Conservation (phyloP, 2,888 invertebrate genomes). For the Drosophila cognata region DNA sequence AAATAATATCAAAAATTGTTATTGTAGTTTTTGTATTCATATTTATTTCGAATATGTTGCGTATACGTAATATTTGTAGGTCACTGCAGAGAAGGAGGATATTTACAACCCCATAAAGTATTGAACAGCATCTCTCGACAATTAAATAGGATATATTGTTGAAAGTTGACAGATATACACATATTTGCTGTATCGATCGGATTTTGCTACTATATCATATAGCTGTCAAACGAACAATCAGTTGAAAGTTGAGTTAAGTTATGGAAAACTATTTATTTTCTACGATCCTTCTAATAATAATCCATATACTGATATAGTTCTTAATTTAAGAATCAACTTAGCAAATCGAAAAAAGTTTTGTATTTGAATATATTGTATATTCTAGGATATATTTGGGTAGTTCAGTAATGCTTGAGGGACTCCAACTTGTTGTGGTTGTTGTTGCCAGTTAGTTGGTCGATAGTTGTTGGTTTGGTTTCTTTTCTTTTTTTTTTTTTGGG, state of each 20-base stretch:
- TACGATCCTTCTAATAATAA: background rate
- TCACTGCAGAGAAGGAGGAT: rapidly evolving
- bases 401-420: background rate
- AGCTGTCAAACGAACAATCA: too few relatives aligned
- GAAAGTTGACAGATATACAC: too few relatives aligned
- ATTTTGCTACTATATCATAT: background rate
- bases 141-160: background rate
- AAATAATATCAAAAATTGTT: background rate
- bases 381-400: background rate
- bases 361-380: background rate
- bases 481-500: background rate
- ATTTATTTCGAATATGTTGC: background rate
- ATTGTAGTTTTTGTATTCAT: rapidly evolving
- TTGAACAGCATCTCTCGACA: background rate
- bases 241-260: background rate
- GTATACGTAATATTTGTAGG: background rate
- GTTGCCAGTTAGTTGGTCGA: conserved; percentile 37
- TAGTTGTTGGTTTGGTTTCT: conserved; percentile 18
- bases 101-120: background rate
- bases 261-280: rapidly evolving
- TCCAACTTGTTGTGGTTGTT: conserved; percentile 21
- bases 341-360: background rate
- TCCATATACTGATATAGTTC: too few relatives aligned
- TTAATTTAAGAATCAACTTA: too few relatives aligned
- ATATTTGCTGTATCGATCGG: background rate